phyloP scores from a whole-genome alignment of 37 sponge, comb jelly and placozoan species.

The Trichoplax adhaerens region DNA sequence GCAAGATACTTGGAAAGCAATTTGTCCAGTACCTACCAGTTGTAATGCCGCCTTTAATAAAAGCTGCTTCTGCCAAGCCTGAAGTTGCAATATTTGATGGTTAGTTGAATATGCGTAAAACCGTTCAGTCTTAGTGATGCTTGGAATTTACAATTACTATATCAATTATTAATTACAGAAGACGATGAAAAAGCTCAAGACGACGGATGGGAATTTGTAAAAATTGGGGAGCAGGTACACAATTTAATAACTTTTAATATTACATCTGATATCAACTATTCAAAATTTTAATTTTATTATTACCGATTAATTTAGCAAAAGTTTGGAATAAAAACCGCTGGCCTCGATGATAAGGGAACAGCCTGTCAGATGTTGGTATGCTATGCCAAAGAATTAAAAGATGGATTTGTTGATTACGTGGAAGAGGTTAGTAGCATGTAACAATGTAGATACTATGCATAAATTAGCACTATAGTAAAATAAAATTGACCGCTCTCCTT shows the following conservation, averaged over 20 bases:
- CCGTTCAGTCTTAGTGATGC: not conserved
- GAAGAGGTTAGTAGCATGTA: constrained; percentile 28
- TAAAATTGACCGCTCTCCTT: no score
- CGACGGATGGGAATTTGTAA: constrained; percentile 95
- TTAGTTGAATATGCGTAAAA: constrained; percentile 16
- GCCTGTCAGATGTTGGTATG: constrained; percentile 98
- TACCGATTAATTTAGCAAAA: constrained; percentile 38
- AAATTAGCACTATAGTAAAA: no score
- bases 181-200: constrained; percentile 26
- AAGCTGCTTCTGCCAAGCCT: constrained; percentile 79
- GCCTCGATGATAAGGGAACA: constrained; percentile 95
- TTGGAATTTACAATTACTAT: not conserved
- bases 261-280: not conserved
- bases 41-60: constrained; percentile 80
- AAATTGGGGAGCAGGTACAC: constrained; percentile 77
- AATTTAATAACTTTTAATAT: not conserved
- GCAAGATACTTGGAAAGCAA: constrained; percentile 76
- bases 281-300: not conserved
- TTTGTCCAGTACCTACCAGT: constrained; percentile 91
- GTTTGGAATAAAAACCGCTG: constrained; percentile 94
- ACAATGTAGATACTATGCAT: no score
- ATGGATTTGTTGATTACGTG: constrained; percentile 83
- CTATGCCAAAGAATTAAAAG: constrained; percentile 92
- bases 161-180: constrained; percentile 16
- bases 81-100: constrained; percentile 83